Evolutionary conservation across 2,797 vertebrate species (phyloP).

Genomic region (Paratrypauchen microcephalus): DNA sequence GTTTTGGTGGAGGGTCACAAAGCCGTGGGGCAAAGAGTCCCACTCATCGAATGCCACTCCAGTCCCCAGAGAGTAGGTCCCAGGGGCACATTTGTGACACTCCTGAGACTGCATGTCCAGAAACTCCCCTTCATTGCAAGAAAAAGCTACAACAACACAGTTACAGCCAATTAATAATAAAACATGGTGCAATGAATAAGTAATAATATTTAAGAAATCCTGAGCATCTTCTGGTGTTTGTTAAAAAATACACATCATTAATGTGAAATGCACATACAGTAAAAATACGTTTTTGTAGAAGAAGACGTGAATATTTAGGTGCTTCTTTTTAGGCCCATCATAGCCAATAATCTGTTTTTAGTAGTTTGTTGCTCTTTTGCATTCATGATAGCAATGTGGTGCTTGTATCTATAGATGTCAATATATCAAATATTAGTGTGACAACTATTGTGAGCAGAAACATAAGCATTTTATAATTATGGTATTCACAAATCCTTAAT

Average conservation of each 20-base stretch:
- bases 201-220: neutral
- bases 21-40: constrained; percentile 87
- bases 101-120: constrained; percentile 91
- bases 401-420: too few relatives aligned
- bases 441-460: too few relatives aligned
- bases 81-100: constrained; percentile 85
- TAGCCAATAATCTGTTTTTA: neutral
- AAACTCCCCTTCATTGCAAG: constrained; percentile 90
- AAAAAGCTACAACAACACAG: constrained; percentile 82
- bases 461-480: too few relatives aligned
- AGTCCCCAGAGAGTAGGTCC: constrained; percentile 92
- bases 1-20: constrained; percentile 80
- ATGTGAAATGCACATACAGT: neutral
- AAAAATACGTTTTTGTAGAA: too few relatives aligned
- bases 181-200: neutral
- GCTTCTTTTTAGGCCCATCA: too few relatives aligned
- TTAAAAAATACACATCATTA: neutral
- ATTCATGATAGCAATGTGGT: neutral
- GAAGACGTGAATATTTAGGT: too few relatives aligned
- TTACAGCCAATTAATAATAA: neutral
- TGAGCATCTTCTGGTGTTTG: neutral
- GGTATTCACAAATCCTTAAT: too few relatives aligned
- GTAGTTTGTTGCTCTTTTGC: neutral
- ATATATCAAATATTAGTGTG: too few relatives aligned
- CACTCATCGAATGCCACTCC: constrained; percentile 92